Conservation (phyloP, 2,888 invertebrate genomes). For the Aleiodes alternator region DNA sequence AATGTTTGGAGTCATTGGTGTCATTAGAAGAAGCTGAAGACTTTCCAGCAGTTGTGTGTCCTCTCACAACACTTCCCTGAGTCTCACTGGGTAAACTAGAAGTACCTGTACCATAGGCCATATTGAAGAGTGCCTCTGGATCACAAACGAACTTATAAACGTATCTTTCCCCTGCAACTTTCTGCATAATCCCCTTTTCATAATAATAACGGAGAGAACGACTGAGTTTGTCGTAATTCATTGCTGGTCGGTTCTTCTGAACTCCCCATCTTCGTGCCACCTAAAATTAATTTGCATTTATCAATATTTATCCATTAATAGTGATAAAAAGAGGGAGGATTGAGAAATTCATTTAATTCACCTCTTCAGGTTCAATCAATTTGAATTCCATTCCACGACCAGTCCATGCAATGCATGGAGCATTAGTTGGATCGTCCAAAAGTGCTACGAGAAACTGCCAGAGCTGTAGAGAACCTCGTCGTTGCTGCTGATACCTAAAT, state of each 20-base stretch:
- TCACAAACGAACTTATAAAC: slow-evolving; percentile 98
- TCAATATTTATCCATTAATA: background rate
- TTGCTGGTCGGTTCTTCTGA: slow-evolving; percentile 96
- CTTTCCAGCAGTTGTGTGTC: slow-evolving; percentile 63
- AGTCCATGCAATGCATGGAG: slow-evolving; percentile 95
- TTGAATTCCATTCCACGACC: slow-evolving; percentile 97
- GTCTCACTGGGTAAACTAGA: slow-evolving; percentile 62
- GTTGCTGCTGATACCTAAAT: slow-evolving; percentile 74
- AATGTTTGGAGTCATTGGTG: slow-evolving; percentile 62
- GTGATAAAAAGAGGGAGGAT: no score
- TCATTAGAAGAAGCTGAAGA: slow-evolving; percentile 56
- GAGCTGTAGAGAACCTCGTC: slow-evolving; percentile 91
- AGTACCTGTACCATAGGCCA: slow-evolving; percentile 81
- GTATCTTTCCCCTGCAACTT: slow-evolving; percentile 96
- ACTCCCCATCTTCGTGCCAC: slow-evolving; percentile 97
- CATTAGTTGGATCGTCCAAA: slow-evolving; percentile 83
- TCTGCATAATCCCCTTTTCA: slow-evolving; percentile 99
- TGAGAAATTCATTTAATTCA: slow-evolving; percentile 60
- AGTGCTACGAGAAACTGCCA: slow-evolving; percentile 96
- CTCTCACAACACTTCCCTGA: slow-evolving; percentile 60
- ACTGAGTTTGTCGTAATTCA: slow-evolving; percentile 98
- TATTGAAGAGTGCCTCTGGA: slow-evolving; percentile 91
- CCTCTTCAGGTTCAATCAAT: slow-evolving; percentile 96
- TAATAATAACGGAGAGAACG: slow-evolving; percentile 97
- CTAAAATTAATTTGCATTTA: slow-evolving; percentile 74